Conservation (phyloP, 2,797 vertebrate genomes). For the Amphiprion clarkii region DNA sequence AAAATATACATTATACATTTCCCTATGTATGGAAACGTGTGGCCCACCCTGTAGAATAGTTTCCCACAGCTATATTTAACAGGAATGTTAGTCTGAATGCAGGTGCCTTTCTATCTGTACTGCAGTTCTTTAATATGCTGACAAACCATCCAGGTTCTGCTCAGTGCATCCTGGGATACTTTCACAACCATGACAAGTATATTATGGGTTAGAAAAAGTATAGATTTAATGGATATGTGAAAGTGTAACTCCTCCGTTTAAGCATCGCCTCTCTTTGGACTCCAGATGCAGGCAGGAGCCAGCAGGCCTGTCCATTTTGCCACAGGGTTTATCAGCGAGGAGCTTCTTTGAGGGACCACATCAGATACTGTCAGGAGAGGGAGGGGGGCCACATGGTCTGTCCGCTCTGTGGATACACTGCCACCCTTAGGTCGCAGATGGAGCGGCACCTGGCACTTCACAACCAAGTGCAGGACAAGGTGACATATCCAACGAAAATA, state of each 20-base stretch:
- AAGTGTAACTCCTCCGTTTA: not conserved
- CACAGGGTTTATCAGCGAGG: conserved; percentile 79
- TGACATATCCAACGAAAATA: conserved; percentile 38
- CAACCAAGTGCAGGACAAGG: conserved; percentile 83
- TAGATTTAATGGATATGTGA: conserved; percentile 8
- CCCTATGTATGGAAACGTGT: too few relatives aligned
- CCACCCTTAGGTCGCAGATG: conserved; percentile 84
- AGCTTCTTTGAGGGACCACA: conserved; percentile 82
- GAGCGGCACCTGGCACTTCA: conserved; percentile 85
- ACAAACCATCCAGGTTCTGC: not conserved
- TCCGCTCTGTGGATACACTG: conserved; percentile 84
- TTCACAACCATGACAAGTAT: not conserved
- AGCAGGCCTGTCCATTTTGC: conserved; percentile 86
- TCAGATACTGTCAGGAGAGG: conserved; percentile 84
- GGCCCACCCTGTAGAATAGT: not conserved
- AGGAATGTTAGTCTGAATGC: not conserved
- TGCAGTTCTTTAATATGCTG: not conserved
- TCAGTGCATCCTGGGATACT: not conserved
- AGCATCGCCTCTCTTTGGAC: conserved; percentile 33
- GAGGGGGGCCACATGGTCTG: conserved; percentile 79
- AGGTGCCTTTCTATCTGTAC: not conserved
- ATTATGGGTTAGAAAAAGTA: not conserved
- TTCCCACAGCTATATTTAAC: not conserved
- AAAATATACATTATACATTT: too few relatives aligned
- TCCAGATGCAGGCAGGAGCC: conserved; percentile 69